phyloP scores from a whole-genome alignment of 2,113 vertebrate genomes.

The Vidua macroura region DNA sequence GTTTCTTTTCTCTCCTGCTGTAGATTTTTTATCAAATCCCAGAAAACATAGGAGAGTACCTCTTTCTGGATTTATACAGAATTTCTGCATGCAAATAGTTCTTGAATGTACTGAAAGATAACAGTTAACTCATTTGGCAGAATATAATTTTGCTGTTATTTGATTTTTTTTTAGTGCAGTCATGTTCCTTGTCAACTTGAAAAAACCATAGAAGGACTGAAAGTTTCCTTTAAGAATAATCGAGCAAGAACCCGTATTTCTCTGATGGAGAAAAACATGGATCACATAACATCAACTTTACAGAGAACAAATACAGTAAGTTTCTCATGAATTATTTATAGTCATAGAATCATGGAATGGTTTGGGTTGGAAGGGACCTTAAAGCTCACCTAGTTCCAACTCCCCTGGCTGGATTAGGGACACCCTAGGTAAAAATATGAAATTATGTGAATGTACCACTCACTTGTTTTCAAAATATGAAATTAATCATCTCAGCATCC shows the following conservation, averaged over 20 bases:
- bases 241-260: fast-evolving
- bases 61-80: not conserved
- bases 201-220: not conserved
- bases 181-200: not conserved
- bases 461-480: not conserved
- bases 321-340: not conserved
- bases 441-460: not conserved
- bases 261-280: not conserved
- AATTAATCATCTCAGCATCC: not conserved
- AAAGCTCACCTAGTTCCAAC: not conserved
- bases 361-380: not conserved
- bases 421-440: not conserved
- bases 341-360: not conserved
- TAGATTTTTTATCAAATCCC: not conserved
- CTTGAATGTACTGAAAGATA: not conserved
- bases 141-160: not conserved
- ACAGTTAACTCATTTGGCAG: not conserved
- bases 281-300: not conserved
- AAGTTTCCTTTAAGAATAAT: not conserved
- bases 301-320: not conserved
- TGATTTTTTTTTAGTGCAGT: not conserved
- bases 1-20: not conserved
- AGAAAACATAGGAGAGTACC: not conserved
- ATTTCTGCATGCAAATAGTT: not conserved
- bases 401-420: not conserved